Evolutionary conservation across 2,888 invertebrate species (phyloP).

Genomic region (Acanthosoma haemorrhoidale): DNA sequence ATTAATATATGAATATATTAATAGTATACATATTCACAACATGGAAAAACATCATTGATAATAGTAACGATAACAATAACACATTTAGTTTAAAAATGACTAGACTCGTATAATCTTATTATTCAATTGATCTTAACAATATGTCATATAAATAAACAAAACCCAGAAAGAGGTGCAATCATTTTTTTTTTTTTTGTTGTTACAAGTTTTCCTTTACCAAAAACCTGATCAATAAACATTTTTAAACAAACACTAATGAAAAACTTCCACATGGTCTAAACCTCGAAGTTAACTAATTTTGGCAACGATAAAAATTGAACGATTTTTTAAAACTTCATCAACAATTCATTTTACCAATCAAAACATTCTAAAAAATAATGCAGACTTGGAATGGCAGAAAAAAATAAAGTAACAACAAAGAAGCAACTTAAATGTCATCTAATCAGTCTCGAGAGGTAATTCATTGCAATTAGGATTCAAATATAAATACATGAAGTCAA

Average conservation of each 20-base stretch:
- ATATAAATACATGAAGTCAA: too few species aligned
- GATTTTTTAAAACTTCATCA: neutral
- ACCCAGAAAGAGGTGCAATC: too few species aligned
- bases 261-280: neutral
- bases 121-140: too few species aligned
- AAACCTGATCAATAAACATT: neutral
- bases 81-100: neutral
- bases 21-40: neutral
- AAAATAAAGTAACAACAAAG: neutral
- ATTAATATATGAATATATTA: neutral
- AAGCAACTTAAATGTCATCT: neutral
- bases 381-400: neutral
- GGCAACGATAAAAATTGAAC: neutral
- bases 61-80: neutral
- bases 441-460: neutral
- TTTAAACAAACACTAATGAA: too few species aligned
- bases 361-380: neutral
- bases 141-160: too few species aligned
- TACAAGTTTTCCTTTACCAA: too few species aligned
- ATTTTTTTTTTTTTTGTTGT: too few species aligned
- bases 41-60: neutral
- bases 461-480: too few species aligned
- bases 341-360: neutral
- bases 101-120: neutral
- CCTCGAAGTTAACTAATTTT: neutral